Evolutionary conservation across 1,140 invertebrate species (phyloP), one percentile per base, ranked within the genome.

Genomic region (Drosophila parvula): DNA sequence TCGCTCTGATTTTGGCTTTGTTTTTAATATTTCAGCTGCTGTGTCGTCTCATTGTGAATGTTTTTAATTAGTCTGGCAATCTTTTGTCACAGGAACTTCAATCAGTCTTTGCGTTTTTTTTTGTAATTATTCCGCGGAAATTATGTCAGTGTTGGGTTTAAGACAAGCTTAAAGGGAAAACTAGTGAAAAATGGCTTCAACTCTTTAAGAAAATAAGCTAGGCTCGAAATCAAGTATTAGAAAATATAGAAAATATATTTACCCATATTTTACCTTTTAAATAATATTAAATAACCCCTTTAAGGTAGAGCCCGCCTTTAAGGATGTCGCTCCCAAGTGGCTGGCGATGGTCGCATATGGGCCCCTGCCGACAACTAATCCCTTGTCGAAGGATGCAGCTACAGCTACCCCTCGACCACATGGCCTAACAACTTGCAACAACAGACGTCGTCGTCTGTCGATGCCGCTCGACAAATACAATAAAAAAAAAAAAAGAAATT

Each of bases 11-110:
- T 51, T 73, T 61, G 41, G 40, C 14, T 41, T 43, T 44, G 59
- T 16, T 53, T 56, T 74, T 69, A 41, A 43, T 44, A 82, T 74
- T 82, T 65, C 68, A 65, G 71, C 67, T 73, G 62, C 71, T 70
- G 75, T 67, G 59, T 55, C 38, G 47, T 22, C n/a, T 74, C 81
- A 83, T 84, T 84, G 81, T 84, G 69, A 68, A 80, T 85, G 64
- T 80, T 88, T 77, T 84, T 89, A 88, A 88, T 88, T 88, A 88
- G 84, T 89, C 84, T 84, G 79, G 69, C 48, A 57, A 36, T 53
- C 47, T 53, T 86, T 81, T 73, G 79, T 64, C 63, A 74, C 64
- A 47, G 57, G 16, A 53, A 64, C 68, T 78, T 81, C 79, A 86
- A 85, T 85, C 79, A 85, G 69, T 16, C 62, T n/a, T 18, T 40